Evolutionary conservation across 2,113 vertebrate species (phyloP), one percentile per base, ranked within the genome.

Genomic region (Sander lucioperca): DNA sequence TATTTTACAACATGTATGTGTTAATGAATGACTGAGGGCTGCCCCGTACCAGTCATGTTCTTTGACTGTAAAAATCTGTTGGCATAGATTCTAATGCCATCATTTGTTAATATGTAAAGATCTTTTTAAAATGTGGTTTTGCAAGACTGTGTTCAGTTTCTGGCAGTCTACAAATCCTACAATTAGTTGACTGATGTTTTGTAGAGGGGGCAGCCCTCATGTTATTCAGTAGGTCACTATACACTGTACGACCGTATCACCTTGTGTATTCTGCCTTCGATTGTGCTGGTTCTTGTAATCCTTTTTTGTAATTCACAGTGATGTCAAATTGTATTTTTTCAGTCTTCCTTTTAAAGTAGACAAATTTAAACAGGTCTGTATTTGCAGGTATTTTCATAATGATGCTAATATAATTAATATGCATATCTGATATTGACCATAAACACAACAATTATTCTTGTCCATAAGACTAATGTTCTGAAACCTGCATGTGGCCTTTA

Each of bases 401-500:
- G 56, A 87, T 82, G 86, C 82, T 78, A 88, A 64, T 77, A 82
- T 80, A 84, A 71, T 47, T 51, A 66, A 80, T 64, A 81, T 80
- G 71, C 64, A 61, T 75, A 72, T 80, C 57, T 74, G 58, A 75
- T 80, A 81, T 62, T 77, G 79, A 85, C 27, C 84, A 43, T 80
- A 61, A 57, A 84, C 59, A 63, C 61, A 83, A 83, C 64, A 56
- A 58, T 47, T 80, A 82, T 65, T 84, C 82, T 78, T 70, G 69
- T 85, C 83, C 61, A 72, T 79, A 77, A 66, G 63, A 80, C 66
- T 67, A 59, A 85, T 77, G 82, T 80, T 90, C 76, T 82, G 23
- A 91, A 91, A 90, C 83, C 83, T 94, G 91, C 93, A 93, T 94
- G 93, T 94, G 92, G 93, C 91, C 91, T 93, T 93, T 89, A 83